A percentile compares a stretch with the other conserved stretches of the same genome.
These are phyloP conservation scores for Neosilurus hyrtlii DNA, from an alignment of 2,797 vertebrate species.

Conservation along the genomic window DNA sequence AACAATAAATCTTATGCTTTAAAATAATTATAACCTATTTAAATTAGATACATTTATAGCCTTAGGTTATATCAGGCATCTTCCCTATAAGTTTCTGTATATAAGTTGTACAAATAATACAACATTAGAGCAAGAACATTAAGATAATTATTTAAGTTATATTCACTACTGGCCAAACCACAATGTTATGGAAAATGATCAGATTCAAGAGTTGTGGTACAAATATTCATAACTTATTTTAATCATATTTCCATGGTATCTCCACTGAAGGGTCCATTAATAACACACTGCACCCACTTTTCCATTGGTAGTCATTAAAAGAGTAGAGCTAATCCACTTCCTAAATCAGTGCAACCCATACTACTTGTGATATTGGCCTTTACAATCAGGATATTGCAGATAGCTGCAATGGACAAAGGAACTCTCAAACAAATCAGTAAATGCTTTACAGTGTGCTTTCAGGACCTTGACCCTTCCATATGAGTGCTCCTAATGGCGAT, in stretches of 20 bases:
- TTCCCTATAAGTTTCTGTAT: neutral
- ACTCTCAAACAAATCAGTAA: neutral
- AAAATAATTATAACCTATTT: too few species aligned
- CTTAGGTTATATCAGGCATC: neutral
- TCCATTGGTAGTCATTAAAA: neutral
- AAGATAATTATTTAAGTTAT: neutral
- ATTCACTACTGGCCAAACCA: neutral
- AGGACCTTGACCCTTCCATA: neutral
- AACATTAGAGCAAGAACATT: neutral
- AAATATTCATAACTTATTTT: neutral
- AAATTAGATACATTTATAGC: neutral
- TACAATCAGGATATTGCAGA: neutral
- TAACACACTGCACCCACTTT: neutral
- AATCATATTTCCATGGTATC: neutral
- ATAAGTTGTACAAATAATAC: neutral
- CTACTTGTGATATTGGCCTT: neutral
- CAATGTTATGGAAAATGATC: neutral
- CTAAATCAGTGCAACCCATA: neutral
- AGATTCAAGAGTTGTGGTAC: neutral
- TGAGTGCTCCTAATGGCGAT: neutral
- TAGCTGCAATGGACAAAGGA: conserved; percentile 1
- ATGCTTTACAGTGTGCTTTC: neutral
- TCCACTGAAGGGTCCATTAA: neutral
- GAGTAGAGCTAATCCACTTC: neutral
- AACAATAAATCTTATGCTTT: neutral